These are phyloP conservation scores for Spisula solida DNA, from an alignment of 2,888 invertebrate genomes.

Conservation along the genomic window DNA sequence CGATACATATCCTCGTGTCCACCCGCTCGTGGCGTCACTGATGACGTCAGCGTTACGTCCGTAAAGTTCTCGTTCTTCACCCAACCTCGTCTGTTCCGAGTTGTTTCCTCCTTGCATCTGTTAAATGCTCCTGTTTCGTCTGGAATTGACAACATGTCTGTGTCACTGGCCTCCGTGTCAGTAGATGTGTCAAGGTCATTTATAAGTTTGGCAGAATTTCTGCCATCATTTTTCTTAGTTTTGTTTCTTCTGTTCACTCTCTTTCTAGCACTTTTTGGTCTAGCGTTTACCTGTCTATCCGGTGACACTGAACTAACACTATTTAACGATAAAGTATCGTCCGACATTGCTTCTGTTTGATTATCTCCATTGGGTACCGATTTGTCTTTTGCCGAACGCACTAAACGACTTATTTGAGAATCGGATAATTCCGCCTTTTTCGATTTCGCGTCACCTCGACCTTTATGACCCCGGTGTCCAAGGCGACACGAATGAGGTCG, in stretches of 20 bases:
- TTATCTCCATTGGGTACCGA: constrained; percentile 31
- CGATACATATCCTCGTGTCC: constrained; percentile 70
- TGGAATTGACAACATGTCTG: constrained; percentile 79
- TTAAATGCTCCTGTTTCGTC: constrained; percentile 76
- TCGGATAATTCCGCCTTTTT: constrained; percentile 62
- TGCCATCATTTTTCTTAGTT: constrained; percentile 58
- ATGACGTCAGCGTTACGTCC: constrained; percentile 68
- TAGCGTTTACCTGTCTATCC: constrained; percentile 37
- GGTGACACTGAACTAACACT: constrained; percentile 63
- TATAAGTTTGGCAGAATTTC: constrained; percentile 60
- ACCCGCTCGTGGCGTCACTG: constrained; percentile 61
- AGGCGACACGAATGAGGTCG: constrained; percentile 77
- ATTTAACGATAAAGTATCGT: constrained; percentile 66
- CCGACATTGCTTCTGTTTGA: constrained; percentile 47
- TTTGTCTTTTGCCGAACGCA: constrained; percentile 54
- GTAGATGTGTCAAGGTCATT: constrained; percentile 73
- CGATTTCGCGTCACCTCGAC: constrained; percentile 41
- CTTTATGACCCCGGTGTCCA: constrained; percentile 72
- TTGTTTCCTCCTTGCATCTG: constrained; percentile 36
- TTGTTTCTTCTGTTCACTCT: constrained; percentile 39
- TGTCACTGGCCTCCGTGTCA: constrained; percentile 76
- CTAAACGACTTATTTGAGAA: constrained; percentile 67
- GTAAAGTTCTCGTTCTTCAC: constrained; percentile 72
- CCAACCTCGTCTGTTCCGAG: constrained; percentile 69
- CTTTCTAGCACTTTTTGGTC: constrained; percentile 67